phyloP scores from a whole-genome alignment of 2,113 vertebrate genomes.

The Phyllostomus hastatus region DNA sequence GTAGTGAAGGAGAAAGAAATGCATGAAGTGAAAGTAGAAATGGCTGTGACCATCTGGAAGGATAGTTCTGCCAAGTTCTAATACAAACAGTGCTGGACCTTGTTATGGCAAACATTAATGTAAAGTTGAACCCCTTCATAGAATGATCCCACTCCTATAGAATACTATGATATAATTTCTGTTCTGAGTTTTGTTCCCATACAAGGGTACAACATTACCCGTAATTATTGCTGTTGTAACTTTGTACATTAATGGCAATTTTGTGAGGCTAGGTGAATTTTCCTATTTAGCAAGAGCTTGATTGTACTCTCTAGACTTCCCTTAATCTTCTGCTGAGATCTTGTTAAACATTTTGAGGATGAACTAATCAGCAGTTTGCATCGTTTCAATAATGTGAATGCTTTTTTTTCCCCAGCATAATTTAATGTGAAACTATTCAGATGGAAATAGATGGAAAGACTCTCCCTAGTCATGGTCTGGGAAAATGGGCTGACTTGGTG shows the following conservation, averaged over 20 bases:
- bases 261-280: slow-evolving; percentile 34
- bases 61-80: slow-evolving; percentile 8
- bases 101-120: neutral
- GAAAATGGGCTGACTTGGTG: neutral
- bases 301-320: slow-evolving; percentile 51
- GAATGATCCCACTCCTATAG: neutral
- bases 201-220: neutral
- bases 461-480: neutral
- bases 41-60: neutral
- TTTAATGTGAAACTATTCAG: slow-evolving; percentile 14
- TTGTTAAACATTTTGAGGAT: slow-evolving; percentile 63
- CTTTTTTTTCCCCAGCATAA: slow-evolving; percentile 8
- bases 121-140: neutral
- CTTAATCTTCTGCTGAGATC: slow-evolving; percentile 54
- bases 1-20: neutral
- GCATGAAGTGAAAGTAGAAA: neutral
- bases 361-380: slow-evolving; percentile 55
- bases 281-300: slow-evolving; percentile 24
- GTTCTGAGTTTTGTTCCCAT: neutral
- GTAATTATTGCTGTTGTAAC: neutral
- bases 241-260: slow-evolving; percentile 21
- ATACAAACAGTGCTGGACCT: neutral
- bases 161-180: neutral
- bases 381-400: slow-evolving; percentile 41
- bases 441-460: slow-evolving; percentile 15